Evolutionary conservation across 2,888 invertebrate genomes (phyloP).

Genomic region (Rhagium mordax): DNA sequence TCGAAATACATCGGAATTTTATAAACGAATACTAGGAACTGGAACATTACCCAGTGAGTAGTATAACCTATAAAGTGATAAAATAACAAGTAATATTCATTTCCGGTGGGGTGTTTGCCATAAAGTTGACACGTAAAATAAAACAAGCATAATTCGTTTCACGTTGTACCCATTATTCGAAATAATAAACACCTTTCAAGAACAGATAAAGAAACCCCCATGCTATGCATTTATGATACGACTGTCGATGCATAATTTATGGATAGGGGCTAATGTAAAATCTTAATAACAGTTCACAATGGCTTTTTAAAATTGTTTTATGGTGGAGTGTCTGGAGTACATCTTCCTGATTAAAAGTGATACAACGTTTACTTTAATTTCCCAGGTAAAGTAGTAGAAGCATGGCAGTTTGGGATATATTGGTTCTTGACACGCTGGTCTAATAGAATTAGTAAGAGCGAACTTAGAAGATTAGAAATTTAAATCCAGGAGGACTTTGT

Average conservation of each 20-base stretch:
- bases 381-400: too few relatives aligned
- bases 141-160: conserved; percentile 1
- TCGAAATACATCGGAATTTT: too few relatives aligned
- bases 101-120: neutral
- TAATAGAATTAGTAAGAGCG: too few relatives aligned
- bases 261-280: conserved; percentile 14
- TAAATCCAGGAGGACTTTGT: too few relatives aligned
- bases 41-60: neutral
- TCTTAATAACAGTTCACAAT: neutral
- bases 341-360: too few relatives aligned
- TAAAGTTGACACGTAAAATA: conserved; percentile 7
- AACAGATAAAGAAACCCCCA: conserved; percentile 27
- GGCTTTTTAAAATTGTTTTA: neutral
- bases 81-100: neutral
- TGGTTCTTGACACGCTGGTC: too few relatives aligned
- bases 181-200: conserved; percentile 23
- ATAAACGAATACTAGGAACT: too few relatives aligned
- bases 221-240: conserved; percentile 5
- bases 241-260: conserved; percentile 10
- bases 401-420: too few relatives aligned
- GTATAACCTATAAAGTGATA: neutral
- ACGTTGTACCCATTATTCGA: neutral
- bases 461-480: too few relatives aligned
- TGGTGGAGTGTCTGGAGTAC: neutral
- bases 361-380: too few relatives aligned